Percentiles rank a stretch among this genome's conserved stretches.
phyloP scores from a whole-genome alignment of 2,888 invertebrate species.

The Amitus sp. region DNA sequence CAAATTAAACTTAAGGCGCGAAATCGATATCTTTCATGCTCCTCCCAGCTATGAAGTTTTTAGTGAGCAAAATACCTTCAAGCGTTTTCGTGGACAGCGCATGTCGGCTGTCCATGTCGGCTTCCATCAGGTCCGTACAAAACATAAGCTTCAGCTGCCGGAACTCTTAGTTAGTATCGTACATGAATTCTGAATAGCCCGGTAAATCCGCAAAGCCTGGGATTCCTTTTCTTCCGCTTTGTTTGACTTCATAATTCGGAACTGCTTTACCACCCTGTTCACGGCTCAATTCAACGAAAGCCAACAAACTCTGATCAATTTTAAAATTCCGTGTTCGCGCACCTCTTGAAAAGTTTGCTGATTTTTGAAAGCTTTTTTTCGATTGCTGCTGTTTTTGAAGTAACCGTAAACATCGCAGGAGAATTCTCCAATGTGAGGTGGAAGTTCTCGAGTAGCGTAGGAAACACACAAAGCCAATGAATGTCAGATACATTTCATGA shows the following conservation, averaged over 20 bases:
- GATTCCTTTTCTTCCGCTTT: neutral
- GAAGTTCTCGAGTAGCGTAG: conserved; percentile 51
- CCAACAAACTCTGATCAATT: conserved; percentile 43
- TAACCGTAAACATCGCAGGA: neutral
- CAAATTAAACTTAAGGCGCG: neutral
- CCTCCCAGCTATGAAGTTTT: conserved; percentile 2
- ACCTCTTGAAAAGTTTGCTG: conserved; percentile 18
- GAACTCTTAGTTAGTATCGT: conserved; percentile 19
- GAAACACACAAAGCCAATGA: conserved; percentile 45
- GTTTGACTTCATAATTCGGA: conserved; percentile 31
- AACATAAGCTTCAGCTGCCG: conserved; percentile 16
- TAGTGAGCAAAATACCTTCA: conserved; percentile 6
- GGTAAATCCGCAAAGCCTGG: conserved; percentile 8
- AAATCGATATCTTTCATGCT: no score
- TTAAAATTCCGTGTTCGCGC: conserved; percentile 47
- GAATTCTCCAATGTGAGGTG: conserved; percentile 37
- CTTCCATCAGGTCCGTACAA: conserved; percentile 3
- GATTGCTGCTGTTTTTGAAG: neutral
- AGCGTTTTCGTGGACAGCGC: conserved; percentile 4
- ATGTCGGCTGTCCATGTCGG: neutral
- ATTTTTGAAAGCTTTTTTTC: neutral
- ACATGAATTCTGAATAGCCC: conserved; percentile 12
- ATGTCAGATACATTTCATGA: conserved; percentile 10
- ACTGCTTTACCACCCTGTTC: conserved; percentile 40
- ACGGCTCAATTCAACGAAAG: conserved; percentile 41